These are phyloP conservation scores for Sebastes vulpes DNA, from an alignment of 2,797 vertebrate species.

Conservation along the genomic window DNA sequence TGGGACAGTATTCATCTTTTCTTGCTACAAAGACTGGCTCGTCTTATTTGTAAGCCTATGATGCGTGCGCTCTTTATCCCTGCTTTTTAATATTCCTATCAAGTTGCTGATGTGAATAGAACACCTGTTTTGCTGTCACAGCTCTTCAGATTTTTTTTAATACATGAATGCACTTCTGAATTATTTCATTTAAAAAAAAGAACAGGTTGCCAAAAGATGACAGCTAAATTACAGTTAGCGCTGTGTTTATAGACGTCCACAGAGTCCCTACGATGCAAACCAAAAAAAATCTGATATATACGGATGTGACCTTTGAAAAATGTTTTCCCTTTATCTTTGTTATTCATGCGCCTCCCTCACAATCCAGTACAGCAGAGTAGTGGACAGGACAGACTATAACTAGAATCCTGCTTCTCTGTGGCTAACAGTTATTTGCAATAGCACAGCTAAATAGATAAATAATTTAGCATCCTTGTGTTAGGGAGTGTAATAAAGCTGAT, in stretches of 20 bases:
- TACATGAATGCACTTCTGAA: slow-evolving; percentile 14
- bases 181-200: slow-evolving; percentile 15
- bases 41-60: slow-evolving; percentile 48
- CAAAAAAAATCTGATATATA: slow-evolving; percentile 25
- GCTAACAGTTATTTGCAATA: slow-evolving; percentile 54
- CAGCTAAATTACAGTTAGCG: slow-evolving; percentile 11
- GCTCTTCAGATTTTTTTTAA: slow-evolving; percentile 9
- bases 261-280: slow-evolving; percentile 3
- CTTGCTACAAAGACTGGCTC: slow-evolving; percentile 23
- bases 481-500: slow-evolving; percentile 80
- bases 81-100: slow-evolving; percentile 43
- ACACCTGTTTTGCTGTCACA: slow-evolving; percentile 30
- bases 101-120: slow-evolving; percentile 20
- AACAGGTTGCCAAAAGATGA: slow-evolving; percentile 4
- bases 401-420: slow-evolving; percentile 20
- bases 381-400: slow-evolving; percentile 24
- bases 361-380: not conserved
- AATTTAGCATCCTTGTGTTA: slow-evolving; percentile 78
- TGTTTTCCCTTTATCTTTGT: slow-evolving; percentile 36
- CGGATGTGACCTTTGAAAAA: slow-evolving; percentile 62
- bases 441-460: slow-evolving; percentile 81
- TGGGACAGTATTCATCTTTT: slow-evolving; percentile 61
- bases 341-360: slow-evolving; percentile 25
- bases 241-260: slow-evolving; percentile 15
- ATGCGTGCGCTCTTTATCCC: slow-evolving; percentile 22